A percentile compares a stretch with the other conserved stretches of the same genome.
These are phyloP conservation scores for Papilio gigon DNA, from an alignment of 2,888 invertebrate genomes.

Conservation along the genomic window DNA sequence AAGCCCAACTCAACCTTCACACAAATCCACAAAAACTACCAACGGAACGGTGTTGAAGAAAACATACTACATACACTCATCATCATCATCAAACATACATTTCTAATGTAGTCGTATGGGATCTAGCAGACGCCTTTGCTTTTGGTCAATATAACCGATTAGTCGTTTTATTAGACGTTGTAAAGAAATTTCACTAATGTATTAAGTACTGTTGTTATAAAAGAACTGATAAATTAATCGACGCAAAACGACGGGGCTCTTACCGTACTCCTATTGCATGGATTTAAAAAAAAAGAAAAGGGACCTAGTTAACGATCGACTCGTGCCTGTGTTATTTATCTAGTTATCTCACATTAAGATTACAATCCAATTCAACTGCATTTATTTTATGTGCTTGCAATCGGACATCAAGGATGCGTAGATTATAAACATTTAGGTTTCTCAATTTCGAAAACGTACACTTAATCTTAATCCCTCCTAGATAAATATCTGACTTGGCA, in stretches of 20 bases:
- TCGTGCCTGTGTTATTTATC: neutral
- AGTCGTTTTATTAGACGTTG: too few species aligned
- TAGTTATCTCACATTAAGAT: neutral
- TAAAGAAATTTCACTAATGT: too few species aligned
- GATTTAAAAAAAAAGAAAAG: neutral
- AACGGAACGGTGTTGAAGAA: neutral
- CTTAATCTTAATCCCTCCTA: conserved; percentile 80
- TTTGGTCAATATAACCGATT: too few species aligned
- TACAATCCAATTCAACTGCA: neutral
- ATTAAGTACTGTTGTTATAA: too few species aligned
- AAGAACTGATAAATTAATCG: too few species aligned
- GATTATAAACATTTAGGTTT: conserved; percentile 75
- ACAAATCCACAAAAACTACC: neutral
- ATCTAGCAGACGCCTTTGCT: too few species aligned
- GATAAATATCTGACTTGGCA: conserved; percentile 81
- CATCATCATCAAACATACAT: too few species aligned
- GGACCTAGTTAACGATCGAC: neutral
- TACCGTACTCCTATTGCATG: neutral
- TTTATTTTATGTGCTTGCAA: neutral
- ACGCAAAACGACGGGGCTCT: neutral
- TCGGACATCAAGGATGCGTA: too few species aligned
- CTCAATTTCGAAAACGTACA: conserved; percentile 81
- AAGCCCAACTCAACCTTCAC: neutral
- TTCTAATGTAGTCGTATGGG: too few species aligned
- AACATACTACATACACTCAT: neutral